These are phyloP conservation scores for Caenorhabditis imperialis DNA, from an alignment of 2,888 invertebrate genomes.

Conservation along the genomic window DNA sequence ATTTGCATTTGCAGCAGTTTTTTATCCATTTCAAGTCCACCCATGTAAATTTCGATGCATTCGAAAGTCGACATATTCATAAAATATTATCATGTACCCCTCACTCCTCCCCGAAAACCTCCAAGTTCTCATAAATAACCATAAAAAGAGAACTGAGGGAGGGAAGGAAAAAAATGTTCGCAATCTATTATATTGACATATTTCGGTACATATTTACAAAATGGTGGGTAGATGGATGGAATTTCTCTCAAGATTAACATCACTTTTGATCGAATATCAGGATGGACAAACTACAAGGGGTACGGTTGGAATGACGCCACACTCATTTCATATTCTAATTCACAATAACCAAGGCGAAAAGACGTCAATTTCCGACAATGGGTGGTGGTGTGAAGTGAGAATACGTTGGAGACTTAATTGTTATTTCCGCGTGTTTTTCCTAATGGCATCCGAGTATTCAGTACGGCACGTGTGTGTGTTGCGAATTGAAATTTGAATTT, in stretches of 20 bases:
- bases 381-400: constrained; percentile 5
- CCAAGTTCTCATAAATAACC: too few relatives aligned
- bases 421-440: constrained; percentile 12
- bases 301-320: too few relatives aligned
- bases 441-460: neutral
- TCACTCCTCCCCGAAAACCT: neutral
- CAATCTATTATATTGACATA: too few relatives aligned
- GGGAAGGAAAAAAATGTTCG: too few relatives aligned
- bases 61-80: constrained; percentile 24
- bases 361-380: too few relatives aligned
- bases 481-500: constrained; percentile 12
- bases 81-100: constrained; percentile 17
- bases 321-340: too few relatives aligned
- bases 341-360: too few relatives aligned
- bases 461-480: neutral
- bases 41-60: constrained; percentile 28
- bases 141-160: too few relatives aligned
- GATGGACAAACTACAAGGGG: too few relatives aligned
- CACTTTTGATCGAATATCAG: too few relatives aligned
- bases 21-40: neutral
- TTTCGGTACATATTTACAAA: constrained; percentile 33
- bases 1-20: constrained; percentile 2
- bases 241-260: too few relatives aligned
- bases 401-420: too few relatives aligned
- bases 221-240: constrained; percentile 30